Evolutionary conservation across 2,888 invertebrate genomes (phyloP).

Genomic region (Nipponacmea schrenckii): DNA sequence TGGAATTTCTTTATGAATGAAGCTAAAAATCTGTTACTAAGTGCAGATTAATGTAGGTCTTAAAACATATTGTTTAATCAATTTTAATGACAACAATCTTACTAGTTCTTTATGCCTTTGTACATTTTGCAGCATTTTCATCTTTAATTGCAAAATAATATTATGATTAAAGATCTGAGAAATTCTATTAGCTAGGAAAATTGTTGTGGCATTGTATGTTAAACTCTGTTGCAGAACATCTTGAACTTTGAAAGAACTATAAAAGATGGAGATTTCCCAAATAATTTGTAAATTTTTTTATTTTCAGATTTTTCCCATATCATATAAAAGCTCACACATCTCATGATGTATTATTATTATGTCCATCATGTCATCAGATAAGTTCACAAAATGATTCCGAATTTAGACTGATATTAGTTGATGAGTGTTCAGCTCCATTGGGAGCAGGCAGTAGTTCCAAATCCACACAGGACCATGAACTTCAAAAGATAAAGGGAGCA

Average conservation of each 20-base stretch:
- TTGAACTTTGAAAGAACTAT: no score
- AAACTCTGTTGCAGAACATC: neutral
- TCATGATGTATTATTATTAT: slow-evolving; percentile 82
- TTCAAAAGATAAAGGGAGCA: slow-evolving; percentile 63
- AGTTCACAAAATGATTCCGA: slow-evolving; percentile 76
- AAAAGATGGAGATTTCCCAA: no score
- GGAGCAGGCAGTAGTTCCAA: slow-evolving; percentile 59
- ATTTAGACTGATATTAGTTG: slow-evolving; percentile 74
- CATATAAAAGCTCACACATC: slow-evolving; percentile 82
- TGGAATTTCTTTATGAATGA: no score
- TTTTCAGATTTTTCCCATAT: slow-evolving; percentile 69
- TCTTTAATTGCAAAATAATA: no score
- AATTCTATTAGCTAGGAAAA: neutral
- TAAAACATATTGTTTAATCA: no score
- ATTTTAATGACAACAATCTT: no score
- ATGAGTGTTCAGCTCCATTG: slow-evolving; percentile 76
- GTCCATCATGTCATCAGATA: slow-evolving; percentile 77
- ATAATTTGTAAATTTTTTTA: slow-evolving; percentile 9
- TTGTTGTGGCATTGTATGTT: neutral
- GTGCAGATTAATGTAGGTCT: no score
- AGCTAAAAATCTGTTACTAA: no score
- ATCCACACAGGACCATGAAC: slow-evolving; percentile 48
- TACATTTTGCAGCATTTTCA: no score
- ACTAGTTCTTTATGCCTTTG: no score
- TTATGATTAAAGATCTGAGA: neutral